Percentiles rank a stretch among this genome's conserved stretches.
Evolutionary conservation across 2,888 invertebrate species (phyloP).

Genomic region (Cantharis rufa): DNA sequence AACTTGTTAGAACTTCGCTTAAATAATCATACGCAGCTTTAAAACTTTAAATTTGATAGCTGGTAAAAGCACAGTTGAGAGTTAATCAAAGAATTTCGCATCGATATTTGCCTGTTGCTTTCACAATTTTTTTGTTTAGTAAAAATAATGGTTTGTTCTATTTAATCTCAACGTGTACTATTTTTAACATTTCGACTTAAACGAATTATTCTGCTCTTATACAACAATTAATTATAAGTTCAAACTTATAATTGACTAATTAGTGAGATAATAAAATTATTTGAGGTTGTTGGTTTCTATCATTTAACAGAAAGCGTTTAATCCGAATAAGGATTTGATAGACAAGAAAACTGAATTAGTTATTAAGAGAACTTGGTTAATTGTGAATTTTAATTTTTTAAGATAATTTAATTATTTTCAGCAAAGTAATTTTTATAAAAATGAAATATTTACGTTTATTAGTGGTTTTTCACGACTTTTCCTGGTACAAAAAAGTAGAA

Average conservation of each 20-base stretch:
- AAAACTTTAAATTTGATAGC: no score
- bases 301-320: not conserved
- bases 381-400: not conserved
- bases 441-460: no score
- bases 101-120: no score
- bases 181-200: not conserved
- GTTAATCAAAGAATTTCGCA: no score
- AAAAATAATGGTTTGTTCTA: not conserved
- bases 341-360: not conserved
- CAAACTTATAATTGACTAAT: not conserved
- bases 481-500: not conserved
- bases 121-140: no score
- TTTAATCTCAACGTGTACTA: not conserved
- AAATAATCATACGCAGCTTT: no score
- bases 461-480: not conserved
- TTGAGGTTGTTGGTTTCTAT: not conserved
- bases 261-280: not conserved
- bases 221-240: not conserved
- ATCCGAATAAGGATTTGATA: not conserved
- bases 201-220: not conserved
- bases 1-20: no score
- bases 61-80: not conserved
- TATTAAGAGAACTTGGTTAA: not conserved
- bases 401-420: no score
- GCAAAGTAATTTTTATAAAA: no score